A percentile compares a stretch with the other conserved stretches of the same genome.
Conservation (phyloP, 2,113 vertebrate species). For the Aphelocoma coerulescens region DNA sequence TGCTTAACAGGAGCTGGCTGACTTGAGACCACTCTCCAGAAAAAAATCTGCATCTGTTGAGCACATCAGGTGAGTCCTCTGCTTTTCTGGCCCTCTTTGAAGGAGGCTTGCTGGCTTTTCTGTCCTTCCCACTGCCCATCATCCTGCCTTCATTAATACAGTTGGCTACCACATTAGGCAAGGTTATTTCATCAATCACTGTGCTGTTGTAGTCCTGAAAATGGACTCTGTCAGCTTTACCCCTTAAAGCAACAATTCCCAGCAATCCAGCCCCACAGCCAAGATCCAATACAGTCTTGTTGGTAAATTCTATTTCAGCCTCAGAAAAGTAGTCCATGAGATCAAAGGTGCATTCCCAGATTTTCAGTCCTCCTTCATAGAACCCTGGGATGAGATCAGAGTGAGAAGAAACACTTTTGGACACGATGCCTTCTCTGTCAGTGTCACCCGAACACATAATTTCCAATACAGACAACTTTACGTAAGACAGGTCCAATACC, state of each 20-base stretch:
- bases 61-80: background rate
- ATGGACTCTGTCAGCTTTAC: slow-evolving; percentile 80
- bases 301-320: slow-evolving; percentile 73
- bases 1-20: slow-evolving; percentile 72
- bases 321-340: slow-evolving; percentile 81
- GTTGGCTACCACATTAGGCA: slow-evolving; percentile 85
- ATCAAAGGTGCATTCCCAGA: slow-evolving; percentile 97
- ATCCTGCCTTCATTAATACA: slow-evolving; percentile 8
- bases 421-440: slow-evolving; percentile 74
- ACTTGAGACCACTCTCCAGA: slow-evolving; percentile 91
- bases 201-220: slow-evolving; percentile 97
- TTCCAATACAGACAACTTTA: slow-evolving; percentile 45
- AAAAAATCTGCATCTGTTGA: slow-evolving; percentile 81
- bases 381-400: slow-evolving; percentile 92
- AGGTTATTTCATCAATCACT: slow-evolving; percentile 88
- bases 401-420: slow-evolving; percentile 74
- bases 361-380: slow-evolving; percentile 94
- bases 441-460: background rate
- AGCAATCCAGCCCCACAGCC: slow-evolving; percentile 92
- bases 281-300: slow-evolving; percentile 86
- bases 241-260: slow-evolving; percentile 83
- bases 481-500: background rate
- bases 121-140: background rate
- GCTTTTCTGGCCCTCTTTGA: slow-evolving; percentile 62
- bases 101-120: background rate